Evolutionary conservation across 2,888 invertebrate species (phyloP).

Genomic region (Limnephilus lunatus): DNA sequence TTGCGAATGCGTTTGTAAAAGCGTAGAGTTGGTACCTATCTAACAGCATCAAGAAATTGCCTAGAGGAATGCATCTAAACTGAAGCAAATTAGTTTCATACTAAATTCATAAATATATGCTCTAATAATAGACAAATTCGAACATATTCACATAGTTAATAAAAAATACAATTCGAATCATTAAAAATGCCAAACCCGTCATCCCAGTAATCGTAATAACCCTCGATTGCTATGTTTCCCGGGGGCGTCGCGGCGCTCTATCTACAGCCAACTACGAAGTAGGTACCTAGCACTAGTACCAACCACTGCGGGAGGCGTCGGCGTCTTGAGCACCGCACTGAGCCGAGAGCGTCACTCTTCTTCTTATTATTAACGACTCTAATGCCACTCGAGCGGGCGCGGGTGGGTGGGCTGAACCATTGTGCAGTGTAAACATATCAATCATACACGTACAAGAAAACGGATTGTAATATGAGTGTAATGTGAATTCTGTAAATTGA

Average conservation of each 20-base stretch:
- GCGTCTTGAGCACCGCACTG: constrained; percentile 50
- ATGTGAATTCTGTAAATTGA: background rate
- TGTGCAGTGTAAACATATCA: constrained; percentile 37
- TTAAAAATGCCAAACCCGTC: constrained; percentile 11
- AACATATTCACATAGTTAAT: no score
- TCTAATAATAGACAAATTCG: no score
- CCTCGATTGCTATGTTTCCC: constrained; percentile 6
- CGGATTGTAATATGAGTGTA: background rate
- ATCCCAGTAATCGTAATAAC: constrained; percentile 6
- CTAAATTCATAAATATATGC: no score
- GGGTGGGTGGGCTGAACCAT: background rate
- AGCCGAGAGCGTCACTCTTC: constrained; percentile 28
- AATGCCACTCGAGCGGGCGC: constrained; percentile 36
- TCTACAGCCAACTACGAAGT: background rate
- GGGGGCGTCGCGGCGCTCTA: constrained; percentile 44
- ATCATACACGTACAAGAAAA: constrained; percentile 31
- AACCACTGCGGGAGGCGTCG: background rate
- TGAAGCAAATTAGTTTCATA: no score
- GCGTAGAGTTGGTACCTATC: no score
- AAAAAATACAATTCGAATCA: no score
- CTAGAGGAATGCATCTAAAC: no score
- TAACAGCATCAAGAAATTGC: no score
- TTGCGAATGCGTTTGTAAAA: no score
- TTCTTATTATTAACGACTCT: constrained; percentile 50
- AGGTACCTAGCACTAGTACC: background rate